Evolutionary conservation across 2,113 vertebrate genomes (phyloP).

Genomic region (Excalfactoria chinensis): DNA sequence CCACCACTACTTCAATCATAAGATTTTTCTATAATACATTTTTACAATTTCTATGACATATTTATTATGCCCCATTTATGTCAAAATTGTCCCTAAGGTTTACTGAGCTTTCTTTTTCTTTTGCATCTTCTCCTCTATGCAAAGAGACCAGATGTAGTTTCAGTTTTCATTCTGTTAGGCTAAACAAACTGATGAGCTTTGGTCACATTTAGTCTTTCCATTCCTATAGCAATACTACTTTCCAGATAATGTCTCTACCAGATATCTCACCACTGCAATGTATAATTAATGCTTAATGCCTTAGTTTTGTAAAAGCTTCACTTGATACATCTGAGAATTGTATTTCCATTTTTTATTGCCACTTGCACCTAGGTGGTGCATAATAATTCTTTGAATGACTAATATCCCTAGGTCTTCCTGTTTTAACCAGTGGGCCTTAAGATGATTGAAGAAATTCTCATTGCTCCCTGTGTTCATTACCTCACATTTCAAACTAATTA

Average conservation of each 20-base stretch:
- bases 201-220: background rate
- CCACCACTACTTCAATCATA: background rate
- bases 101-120: background rate
- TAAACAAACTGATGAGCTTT: background rate
- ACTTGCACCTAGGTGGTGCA: slow-evolving; percentile 44
- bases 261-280: slow-evolving; percentile 62
- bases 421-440: slow-evolving; percentile 32
- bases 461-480: slow-evolving; percentile 62
- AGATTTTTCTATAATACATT: background rate
- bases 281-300: slow-evolving; percentile 71
- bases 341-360: slow-evolving; percentile 65
- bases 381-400: slow-evolving; percentile 61
- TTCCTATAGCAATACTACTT: background rate
- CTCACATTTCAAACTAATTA: slow-evolving; percentile 66
- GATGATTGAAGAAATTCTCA: slow-evolving; percentile 54
- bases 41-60: background rate
- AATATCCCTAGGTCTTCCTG: slow-evolving; percentile 48
- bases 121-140: background rate
- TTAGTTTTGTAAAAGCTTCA: slow-evolving; percentile 46
- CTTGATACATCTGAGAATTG: slow-evolving; percentile 34
- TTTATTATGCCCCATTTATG: background rate
- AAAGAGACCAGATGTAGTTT: background rate
- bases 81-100: background rate
- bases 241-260: slow-evolving; percentile 16
- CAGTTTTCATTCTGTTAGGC: background rate